phyloP scores from a whole-genome alignment of 2,888 invertebrate species.

The Apoda limacodes region DNA sequence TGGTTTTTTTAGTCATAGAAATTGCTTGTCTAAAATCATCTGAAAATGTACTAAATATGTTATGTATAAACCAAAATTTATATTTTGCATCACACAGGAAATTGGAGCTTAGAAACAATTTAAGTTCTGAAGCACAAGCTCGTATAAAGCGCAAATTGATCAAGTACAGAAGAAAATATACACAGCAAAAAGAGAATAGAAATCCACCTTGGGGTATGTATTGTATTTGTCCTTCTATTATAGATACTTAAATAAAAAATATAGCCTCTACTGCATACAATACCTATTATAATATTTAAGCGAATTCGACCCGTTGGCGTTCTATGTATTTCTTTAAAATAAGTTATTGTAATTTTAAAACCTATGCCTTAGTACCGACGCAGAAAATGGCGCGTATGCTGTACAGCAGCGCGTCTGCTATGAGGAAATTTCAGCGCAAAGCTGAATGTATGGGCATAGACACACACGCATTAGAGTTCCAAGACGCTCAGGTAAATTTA shows the following conservation, averaged over 20 bases:
- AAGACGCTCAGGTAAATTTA: slow-evolving; percentile 77
- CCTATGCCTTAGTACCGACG: slow-evolving; percentile 81
- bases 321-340: too few species aligned
- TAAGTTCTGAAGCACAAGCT: slow-evolving; percentile 75
- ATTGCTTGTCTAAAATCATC: too few species aligned
- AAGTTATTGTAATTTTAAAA: too few species aligned
- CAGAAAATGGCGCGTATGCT: slow-evolving; percentile 94
- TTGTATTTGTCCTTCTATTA: slow-evolving; percentile 8
- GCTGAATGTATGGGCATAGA: slow-evolving; percentile 93
- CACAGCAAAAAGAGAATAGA: slow-evolving; percentile 77
- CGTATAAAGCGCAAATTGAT: slow-evolving; percentile 85
- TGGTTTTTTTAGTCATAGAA: too few species aligned
- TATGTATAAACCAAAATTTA: slow-evolving; percentile 1
- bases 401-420: slow-evolving; percentile 91
- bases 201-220: slow-evolving; percentile 86
- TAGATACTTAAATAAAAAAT: not conserved
- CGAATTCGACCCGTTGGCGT: too few species aligned
- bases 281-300: too few species aligned
- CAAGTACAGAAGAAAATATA: slow-evolving; percentile 87
- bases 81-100: slow-evolving; percentile 35
- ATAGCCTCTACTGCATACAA: too few species aligned
- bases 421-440: slow-evolving; percentile 83
- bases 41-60: slow-evolving; percentile 6
- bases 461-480: slow-evolving; percentile 82
- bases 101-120: slow-evolving; percentile 71